Evolutionary conservation across 2,113 vertebrate species (phyloP), one percentile per base, ranked within the genome.

Genomic region (Sterna hirundo): DNA sequence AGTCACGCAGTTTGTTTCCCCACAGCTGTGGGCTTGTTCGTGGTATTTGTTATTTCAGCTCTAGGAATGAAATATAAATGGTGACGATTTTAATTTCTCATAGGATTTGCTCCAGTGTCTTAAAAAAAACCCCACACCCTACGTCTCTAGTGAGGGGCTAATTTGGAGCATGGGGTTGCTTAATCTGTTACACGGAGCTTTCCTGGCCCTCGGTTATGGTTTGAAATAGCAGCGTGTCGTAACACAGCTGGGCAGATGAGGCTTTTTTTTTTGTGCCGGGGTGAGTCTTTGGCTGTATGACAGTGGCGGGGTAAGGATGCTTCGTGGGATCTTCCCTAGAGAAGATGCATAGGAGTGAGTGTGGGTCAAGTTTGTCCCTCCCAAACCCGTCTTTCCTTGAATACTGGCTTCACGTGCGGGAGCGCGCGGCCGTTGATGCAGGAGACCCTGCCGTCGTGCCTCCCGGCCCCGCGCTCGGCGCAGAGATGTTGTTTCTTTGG

Each of bases 401-500:
- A 5, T 27, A 9, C 18, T 49, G 46, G 62, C 65, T 40, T 58
- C 58, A 2, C 15, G 6, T 36, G 52, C 62, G 6, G 84, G 69
- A 42, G 87, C 3, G 25, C 3, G 34, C 11, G 17, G 44, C 58
- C 2, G 1, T 6, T 3, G 82, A 21, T 79, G 86, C 49, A 9
- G 11, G 14, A 52, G 85, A 13, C 40, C 44, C 58, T 32, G 21
- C 10, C 18, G 76, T 66, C 15, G 17, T 81, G 90, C 62, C 42
- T 92, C 36, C 68, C 15, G 12, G 62, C 88, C 64, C 42, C 3
- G 36, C 42, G 25, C 90, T 81, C 23, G 38, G 68, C 14, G 21
- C 27, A 1, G 81, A 60, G 72, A 57, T 60, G 60, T 54, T 96
- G 95, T 96, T 97, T 95, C 90, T 96, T 49, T 92, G 95, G 93